Evolutionary conservation across 1,140 invertebrate species (phyloP).

Genomic region (Meloidogyne floridensis): DNA sequence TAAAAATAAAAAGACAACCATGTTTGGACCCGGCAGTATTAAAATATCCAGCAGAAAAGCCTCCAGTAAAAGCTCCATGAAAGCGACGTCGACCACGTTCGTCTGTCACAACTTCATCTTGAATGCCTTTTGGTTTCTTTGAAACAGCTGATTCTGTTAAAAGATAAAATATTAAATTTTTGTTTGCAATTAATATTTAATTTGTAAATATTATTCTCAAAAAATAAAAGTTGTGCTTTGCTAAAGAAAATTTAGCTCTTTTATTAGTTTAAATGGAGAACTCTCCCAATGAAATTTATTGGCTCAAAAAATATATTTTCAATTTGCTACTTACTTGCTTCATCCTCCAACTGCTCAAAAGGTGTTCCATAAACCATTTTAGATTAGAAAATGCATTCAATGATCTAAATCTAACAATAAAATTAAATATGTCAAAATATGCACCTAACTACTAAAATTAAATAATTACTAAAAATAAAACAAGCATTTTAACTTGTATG

Average conservation of each 20-base stretch:
- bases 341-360: slow-evolving; percentile 62
- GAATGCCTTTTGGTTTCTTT: slow-evolving; percentile 79
- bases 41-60: slow-evolving; percentile 95
- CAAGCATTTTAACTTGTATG: background rate
- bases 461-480: slow-evolving; percentile 6
- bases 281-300: too few species aligned
- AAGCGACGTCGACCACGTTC: slow-evolving; percentile 85
- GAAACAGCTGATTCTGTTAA: slow-evolving; percentile 47
- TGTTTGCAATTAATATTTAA: too few species aligned
- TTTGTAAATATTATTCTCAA: too few species aligned
- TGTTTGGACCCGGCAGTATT: slow-evolving; percentile 93
- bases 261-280: background rate
- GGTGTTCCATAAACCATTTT: slow-evolving; percentile 54
- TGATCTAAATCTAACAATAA: too few species aligned
- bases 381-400: background rate
- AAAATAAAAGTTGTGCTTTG: too few species aligned
- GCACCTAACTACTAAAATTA: background rate
- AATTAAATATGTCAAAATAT: background rate
- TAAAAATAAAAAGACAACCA: slow-evolving; percentile 69
- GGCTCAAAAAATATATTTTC: too few species aligned
- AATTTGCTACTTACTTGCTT: slow-evolving; percentile 47
- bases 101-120: slow-evolving; percentile 88
- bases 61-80: slow-evolving; percentile 98
- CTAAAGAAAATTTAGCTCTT: too few species aligned
- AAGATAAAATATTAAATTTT: slow-evolving; percentile 25